Conservation (phyloP, 2,888 invertebrate genomes). For the Lymantria monacha region DNA sequence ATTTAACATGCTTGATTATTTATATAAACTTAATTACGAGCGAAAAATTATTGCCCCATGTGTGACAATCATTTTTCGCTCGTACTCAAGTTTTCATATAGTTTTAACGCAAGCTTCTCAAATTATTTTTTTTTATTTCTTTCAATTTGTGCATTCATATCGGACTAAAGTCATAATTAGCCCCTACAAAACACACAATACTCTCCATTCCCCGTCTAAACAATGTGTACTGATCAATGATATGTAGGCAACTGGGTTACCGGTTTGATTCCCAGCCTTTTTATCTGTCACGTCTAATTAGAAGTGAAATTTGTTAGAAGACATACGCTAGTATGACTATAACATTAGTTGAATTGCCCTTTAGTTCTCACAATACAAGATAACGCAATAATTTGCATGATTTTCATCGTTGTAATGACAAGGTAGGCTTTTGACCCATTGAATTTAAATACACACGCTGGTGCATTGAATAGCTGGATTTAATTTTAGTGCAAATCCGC, state of each 20-base stretch:
- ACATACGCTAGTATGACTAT: background rate
- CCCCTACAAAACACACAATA: background rate
- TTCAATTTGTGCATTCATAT: background rate
- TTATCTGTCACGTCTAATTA: conserved; percentile 3
- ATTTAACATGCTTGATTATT: too few species aligned
- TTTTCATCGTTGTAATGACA: background rate
- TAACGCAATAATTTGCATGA: background rate
- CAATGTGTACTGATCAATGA: conserved; percentile 22
- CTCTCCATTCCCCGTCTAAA: conserved; percentile 6
- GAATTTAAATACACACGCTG: too few species aligned
- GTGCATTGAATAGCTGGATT: too few species aligned
- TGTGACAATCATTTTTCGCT: too few species aligned
- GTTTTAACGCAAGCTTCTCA: too few species aligned
- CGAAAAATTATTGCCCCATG: too few species aligned
- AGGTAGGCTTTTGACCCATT: too few species aligned
- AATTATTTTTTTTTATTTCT: too few species aligned
- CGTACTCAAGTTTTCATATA: too few species aligned
- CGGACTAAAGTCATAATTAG: background rate
- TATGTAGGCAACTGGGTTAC: conserved; percentile 24
- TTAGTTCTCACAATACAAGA: background rate
- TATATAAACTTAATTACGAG: too few species aligned
- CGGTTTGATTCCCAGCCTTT: conserved; percentile 17
- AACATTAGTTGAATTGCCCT: background rate
- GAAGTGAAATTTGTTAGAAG: background rate
- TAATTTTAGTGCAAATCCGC: too few species aligned